A percentile compares a stretch with the other conserved stretches of the same genome.
Evolutionary conservation across 2,888 invertebrate species (phyloP).

Genomic region (Brachyopa scutellaris): DNA sequence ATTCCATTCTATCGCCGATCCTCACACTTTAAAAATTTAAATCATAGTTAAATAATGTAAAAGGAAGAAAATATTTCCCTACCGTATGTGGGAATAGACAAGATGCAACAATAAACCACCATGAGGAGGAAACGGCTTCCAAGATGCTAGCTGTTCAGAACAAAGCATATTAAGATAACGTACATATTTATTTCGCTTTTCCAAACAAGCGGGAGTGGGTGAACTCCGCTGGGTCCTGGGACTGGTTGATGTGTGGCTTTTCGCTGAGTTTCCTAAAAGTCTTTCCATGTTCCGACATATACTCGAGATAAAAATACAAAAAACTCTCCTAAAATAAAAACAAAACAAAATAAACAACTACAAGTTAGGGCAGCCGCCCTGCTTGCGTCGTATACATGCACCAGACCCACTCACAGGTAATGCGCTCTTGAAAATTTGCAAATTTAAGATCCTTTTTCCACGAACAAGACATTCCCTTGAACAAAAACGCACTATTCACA

Average conservation of each 20-base stretch:
- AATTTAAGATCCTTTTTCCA: slow-evolving; percentile 33
- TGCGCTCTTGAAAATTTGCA: not conserved
- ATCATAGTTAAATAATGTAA: slow-evolving; percentile 11
- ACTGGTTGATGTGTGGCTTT: not conserved
- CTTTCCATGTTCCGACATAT: slow-evolving; percentile 37
- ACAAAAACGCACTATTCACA: slow-evolving; percentile 16
- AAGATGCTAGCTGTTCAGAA: not conserved
- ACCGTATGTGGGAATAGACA: not conserved
- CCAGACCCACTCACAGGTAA: not conserved
- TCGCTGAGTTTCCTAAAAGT: slow-evolving; percentile 40
- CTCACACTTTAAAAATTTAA: too few relatives aligned
- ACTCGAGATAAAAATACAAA: too few relatives aligned
- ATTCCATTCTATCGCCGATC: not conserved
- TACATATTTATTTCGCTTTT: slow-evolving; percentile 15
- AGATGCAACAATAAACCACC: slow-evolving; percentile 7
- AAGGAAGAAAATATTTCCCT: not conserved
- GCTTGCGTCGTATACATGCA: not conserved
- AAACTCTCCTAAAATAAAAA: not conserved
- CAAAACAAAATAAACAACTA: slow-evolving; percentile 8
- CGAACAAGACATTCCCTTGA: slow-evolving; percentile 29
- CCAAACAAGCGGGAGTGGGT: not conserved
- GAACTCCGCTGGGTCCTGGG: too few relatives aligned
- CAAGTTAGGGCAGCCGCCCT: slow-evolving; percentile 3
- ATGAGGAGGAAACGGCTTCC: not conserved
- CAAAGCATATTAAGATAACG: not conserved